Evolutionary conservation across 1,140 invertebrate genomes (phyloP).

Genomic region (Rhizoglyphus robini): DNA sequence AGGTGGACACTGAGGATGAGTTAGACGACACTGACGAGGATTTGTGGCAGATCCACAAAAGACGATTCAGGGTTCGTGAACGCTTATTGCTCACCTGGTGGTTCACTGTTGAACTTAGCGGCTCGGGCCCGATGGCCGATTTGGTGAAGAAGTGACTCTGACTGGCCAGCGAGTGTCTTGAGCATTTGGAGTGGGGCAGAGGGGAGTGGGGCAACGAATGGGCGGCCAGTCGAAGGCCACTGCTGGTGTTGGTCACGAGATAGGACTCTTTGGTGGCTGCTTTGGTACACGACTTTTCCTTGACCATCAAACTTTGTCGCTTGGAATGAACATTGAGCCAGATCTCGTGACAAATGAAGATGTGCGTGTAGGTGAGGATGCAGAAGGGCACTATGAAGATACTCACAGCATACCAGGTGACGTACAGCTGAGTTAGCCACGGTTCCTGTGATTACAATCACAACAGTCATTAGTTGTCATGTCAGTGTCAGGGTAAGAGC

Average conservation of each 20-base stretch:
- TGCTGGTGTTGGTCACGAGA: background rate
- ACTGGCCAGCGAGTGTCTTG: background rate
- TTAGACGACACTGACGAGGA: background rate
- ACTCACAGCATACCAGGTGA: slow-evolving; percentile 40
- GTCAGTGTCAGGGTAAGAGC: too few species aligned
- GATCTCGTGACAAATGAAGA: slow-evolving; percentile 21
- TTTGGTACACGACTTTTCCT: background rate
- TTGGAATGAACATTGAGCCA: slow-evolving; percentile 11
- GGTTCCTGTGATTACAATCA: too few species aligned
- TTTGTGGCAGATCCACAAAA: slow-evolving; percentile 2
- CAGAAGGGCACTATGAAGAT: slow-evolving; percentile 27
- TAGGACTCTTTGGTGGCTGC: background rate
- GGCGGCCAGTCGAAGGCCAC: background rate
- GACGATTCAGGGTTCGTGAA: background rate
- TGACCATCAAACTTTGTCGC: slow-evolving; percentile 21
- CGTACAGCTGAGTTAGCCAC: slow-evolving; percentile 43
- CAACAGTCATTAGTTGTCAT: too few species aligned
- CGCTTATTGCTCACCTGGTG: too few species aligned
- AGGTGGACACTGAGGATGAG: background rate
- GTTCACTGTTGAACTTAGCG: too few species aligned
- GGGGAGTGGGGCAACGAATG: background rate
- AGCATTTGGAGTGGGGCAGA: background rate
- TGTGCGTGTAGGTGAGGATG: slow-evolving; percentile 24
- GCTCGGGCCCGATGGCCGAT: background rate
- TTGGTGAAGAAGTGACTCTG: background rate